Evolutionary conservation across 2,888 invertebrate genomes (phyloP).

Genomic region (Pterostichus niger): DNA sequence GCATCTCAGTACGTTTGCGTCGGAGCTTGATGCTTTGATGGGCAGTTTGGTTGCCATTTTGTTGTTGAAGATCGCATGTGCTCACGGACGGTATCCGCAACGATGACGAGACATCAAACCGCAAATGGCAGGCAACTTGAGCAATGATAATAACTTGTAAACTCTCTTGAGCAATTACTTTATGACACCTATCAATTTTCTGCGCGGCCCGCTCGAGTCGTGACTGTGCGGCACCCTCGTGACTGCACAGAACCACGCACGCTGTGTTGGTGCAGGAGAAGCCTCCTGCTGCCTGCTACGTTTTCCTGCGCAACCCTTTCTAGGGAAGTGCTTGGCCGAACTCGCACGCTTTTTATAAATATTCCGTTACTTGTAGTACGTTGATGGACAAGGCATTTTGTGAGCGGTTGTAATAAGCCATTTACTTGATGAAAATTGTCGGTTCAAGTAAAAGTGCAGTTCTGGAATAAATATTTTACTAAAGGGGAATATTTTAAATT

Average conservation of each 20-base stretch:
- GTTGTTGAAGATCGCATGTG: constrained; percentile 60
- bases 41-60: constrained; percentile 62
- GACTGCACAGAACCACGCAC: constrained; percentile 28
- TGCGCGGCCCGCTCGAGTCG: constrained; percentile 32
- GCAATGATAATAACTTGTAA: constrained; percentile 65
- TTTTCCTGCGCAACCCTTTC: not conserved
- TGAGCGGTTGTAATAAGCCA: no score
- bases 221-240: constrained; percentile 41
- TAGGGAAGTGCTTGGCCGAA: not conserved
- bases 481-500: no score
- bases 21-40: constrained; percentile 31
- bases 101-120: constrained; percentile 60
- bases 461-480: no score
- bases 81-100: constrained; percentile 16
- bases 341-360: not conserved
- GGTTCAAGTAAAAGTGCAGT: no score
- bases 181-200: constrained; percentile 66
- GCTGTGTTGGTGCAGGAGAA: not conserved
- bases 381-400: no score
- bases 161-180: constrained; percentile 61
- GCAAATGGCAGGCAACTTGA: constrained; percentile 64
- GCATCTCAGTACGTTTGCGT: not conserved
- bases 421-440: no score
- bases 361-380: not conserved
- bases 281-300: not conserved